Evolutionary conservation across 2,797 vertebrate genomes (phyloP).

Genomic region (Bufotes viridis): DNA sequence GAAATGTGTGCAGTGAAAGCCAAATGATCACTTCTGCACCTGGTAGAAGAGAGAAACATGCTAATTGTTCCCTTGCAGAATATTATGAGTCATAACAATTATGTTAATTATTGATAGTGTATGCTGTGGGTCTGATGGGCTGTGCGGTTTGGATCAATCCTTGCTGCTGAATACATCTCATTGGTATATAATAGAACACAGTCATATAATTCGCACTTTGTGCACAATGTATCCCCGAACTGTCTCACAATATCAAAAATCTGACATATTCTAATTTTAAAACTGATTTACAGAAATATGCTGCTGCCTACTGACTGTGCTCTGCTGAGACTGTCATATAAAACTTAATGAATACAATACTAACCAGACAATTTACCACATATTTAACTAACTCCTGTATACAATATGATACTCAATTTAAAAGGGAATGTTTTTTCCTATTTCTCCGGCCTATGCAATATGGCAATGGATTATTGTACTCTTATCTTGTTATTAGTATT

Average conservation of each 20-base stretch:
- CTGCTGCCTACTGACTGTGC: conserved; percentile 7
- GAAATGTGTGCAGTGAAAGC: conserved; percentile 38
- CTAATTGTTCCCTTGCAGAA: conserved; percentile 56
- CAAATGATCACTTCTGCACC: conserved; percentile 56
- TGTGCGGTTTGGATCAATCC: conserved; percentile 13
- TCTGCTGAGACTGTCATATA: background rate
- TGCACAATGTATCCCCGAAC: background rate
- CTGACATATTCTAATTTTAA: conserved; percentile 35
- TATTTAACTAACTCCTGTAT: background rate
- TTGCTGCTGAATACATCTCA: conserved; percentile 19
- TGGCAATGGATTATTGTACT: background rate
- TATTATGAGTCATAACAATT: conserved; percentile 59
- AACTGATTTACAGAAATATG: conserved; percentile 10
- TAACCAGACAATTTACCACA: conserved; percentile 1
- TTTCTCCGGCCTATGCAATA: background rate
- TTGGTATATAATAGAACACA: background rate
- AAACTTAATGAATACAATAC: conserved; percentile 1
- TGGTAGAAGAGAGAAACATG: conserved; percentile 42
- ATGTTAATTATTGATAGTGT: conserved; percentile 55
- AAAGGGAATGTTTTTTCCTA: background rate
- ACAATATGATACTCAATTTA: background rate
- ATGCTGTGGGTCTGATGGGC: conserved; percentile 28
- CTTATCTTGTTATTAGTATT: background rate
- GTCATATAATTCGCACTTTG: conserved; percentile 12
- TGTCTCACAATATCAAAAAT: background rate